Evolutionary conservation across 2,113 vertebrate genomes (phyloP).

Genomic region (Meleagris gallopavo): DNA sequence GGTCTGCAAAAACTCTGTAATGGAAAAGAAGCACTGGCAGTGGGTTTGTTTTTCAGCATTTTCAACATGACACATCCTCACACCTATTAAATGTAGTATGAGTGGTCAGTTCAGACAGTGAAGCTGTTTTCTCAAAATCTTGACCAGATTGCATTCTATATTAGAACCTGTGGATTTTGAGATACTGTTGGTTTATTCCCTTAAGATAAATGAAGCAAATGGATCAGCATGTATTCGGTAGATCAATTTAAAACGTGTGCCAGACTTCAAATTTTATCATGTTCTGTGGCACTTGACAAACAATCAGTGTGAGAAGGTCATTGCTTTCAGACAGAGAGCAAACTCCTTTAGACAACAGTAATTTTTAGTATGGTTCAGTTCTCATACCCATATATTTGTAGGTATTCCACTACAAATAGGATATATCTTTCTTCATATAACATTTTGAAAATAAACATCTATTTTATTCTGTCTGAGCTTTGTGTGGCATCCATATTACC

Average conservation of each 20-base stretch:
- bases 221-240: not conserved
- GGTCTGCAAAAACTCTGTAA: not conserved
- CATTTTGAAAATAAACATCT: not conserved
- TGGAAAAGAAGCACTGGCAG: not conserved
- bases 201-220: not conserved
- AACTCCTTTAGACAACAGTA: not conserved
- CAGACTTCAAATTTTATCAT: not conserved
- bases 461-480: not conserved
- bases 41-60: not conserved
- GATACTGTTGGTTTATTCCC: not conserved
- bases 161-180: not conserved
- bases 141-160: not conserved
- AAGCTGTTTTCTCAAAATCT: not conserved
- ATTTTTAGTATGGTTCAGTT: not conserved
- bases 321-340: not conserved
- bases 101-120: not conserved
- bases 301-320: not conserved
- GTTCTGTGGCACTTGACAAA: not conserved
- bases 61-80: not conserved
- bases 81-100: not conserved
- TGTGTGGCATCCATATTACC: not conserved
- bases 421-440: not conserved
- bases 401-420: not conserved
- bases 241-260: not conserved
- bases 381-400: not conserved